Evolutionary conservation across 2,888 invertebrate genomes (phyloP).

Genomic region (Chrysomela aeneicollis): DNA sequence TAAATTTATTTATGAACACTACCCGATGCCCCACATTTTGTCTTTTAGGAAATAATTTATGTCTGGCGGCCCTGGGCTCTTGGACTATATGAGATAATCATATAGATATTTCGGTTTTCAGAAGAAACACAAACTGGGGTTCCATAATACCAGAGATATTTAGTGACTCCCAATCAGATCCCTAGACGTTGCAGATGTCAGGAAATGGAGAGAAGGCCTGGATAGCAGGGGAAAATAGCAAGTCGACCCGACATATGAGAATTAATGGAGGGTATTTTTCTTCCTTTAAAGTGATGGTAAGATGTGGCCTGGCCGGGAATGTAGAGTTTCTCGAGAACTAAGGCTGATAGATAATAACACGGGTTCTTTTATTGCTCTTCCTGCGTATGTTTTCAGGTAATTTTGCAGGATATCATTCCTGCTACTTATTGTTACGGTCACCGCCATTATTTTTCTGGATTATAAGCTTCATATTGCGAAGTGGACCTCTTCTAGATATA

Average conservation of each 20-base stretch:
- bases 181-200: constrained; percentile 35
- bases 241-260: constrained; percentile 54
- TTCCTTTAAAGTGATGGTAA: constrained; percentile 59
- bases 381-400: constrained; percentile 26
- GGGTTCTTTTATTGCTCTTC: constrained; percentile 29
- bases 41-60: too few species aligned
- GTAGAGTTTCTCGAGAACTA: constrained; percentile 43
- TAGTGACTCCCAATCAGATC: constrained; percentile 35
- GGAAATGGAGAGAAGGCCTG: constrained; percentile 32
- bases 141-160: too few species aligned
- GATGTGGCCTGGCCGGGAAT: constrained; percentile 55
- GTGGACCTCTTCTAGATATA: too few species aligned
- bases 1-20: too few species aligned
- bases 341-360: constrained; percentile 46
- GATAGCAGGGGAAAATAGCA: constrained; percentile 29
- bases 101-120: too few species aligned
- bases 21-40: too few species aligned
- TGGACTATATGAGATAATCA: too few species aligned
- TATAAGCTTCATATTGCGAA: too few species aligned
- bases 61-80: too few species aligned
- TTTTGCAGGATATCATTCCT: constrained; percentile 14
- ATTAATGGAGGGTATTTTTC: constrained; percentile 60
- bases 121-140: background rate
- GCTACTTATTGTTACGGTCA: background rate
- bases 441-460: too few species aligned